Evolutionary conservation across 1,140 invertebrate species (phyloP).

Genomic region (Drepana arcuata): DNA sequence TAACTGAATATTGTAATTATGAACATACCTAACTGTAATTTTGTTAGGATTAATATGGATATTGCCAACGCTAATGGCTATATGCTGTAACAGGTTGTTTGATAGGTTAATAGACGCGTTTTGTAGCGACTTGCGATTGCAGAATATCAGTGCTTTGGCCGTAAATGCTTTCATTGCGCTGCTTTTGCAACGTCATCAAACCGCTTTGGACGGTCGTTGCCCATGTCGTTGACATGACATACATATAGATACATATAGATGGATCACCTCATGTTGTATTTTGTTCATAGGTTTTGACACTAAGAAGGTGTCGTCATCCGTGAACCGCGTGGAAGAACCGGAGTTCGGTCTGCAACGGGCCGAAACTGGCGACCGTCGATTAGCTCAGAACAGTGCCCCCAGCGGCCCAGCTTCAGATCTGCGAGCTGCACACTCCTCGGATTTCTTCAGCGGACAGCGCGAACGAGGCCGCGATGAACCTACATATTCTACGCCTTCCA

Average conservation of each 20-base stretch:
- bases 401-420: constrained; percentile 60
- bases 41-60: too few species aligned
- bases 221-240: too few species aligned
- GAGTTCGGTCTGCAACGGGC: constrained; percentile 83
- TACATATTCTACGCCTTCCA: constrained; percentile 24
- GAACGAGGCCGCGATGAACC: constrained; percentile 57
- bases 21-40: too few species aligned
- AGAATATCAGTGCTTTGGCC: constrained; percentile 11
- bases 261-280: too few species aligned
- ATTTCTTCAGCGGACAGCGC: constrained; percentile 75
- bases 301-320: constrained; percentile 72
- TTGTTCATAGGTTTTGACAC: constrained; percentile 73
- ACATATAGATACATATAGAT: too few species aligned
- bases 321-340: constrained; percentile 78
- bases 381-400: constrained; percentile 56
- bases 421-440: constrained; percentile 78
- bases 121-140: too few species aligned
- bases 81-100: too few species aligned
- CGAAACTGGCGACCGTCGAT: constrained; percentile 75
- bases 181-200: too few species aligned
- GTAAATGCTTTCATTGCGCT: constrained; percentile 14
- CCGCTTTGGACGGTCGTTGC: too few species aligned
- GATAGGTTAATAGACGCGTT: too few species aligned
- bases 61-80: too few species aligned
- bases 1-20: too few species aligned